Evolutionary conservation across 1,140 invertebrate species (phyloP), one percentile per base, ranked within the genome.

Genomic region (Drosophila sturtevanti): DNA sequence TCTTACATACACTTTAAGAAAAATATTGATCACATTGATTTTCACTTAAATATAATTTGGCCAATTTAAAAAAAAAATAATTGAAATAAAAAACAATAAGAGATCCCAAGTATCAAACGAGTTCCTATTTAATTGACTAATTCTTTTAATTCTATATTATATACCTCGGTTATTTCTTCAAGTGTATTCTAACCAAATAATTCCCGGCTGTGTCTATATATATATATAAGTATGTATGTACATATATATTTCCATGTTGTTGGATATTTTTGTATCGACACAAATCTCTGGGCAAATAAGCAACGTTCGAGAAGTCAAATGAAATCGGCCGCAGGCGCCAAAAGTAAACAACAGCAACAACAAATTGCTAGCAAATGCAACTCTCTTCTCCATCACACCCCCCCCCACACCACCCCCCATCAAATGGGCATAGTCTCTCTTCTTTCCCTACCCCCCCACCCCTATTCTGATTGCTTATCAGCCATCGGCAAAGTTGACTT

Each of bases 211-310:
- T 31, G 27, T 31, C 27, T 44, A 16, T 44, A 7, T 63, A 64
- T 72, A 63, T 68, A 65, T 77, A 70, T 68, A 65, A n/a, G n/a
- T n/a, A n/a, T 31, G 27, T 31, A 4, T 44, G 11, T 44, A 7
- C 60, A 64, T 72, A 63, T 68, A 65, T 77, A 70, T 68, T 62
- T 62, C 61, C 37, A 31, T 77, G 70, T 77, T 64, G 27, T 31
- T 38, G 37, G 44, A 55, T 44, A 48, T 48, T 48, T 62, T 63
- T 74, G 72, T 74, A 70, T 70, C 68, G 35, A 74, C 67, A 77
- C 74, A 77, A 77, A 77, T 66, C 56, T 60, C 54, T 85, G 66
- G 61, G 51, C 76, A 84, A 84, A 84, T 77, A 84, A 61, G 54
- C 41, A 10, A 77, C 55, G 73, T 59, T 63, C 71, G 68, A 48